These are phyloP conservation scores for Drosophila histrio DNA, from an alignment of 2,888 invertebrate genomes.

Conservation along the genomic window DNA sequence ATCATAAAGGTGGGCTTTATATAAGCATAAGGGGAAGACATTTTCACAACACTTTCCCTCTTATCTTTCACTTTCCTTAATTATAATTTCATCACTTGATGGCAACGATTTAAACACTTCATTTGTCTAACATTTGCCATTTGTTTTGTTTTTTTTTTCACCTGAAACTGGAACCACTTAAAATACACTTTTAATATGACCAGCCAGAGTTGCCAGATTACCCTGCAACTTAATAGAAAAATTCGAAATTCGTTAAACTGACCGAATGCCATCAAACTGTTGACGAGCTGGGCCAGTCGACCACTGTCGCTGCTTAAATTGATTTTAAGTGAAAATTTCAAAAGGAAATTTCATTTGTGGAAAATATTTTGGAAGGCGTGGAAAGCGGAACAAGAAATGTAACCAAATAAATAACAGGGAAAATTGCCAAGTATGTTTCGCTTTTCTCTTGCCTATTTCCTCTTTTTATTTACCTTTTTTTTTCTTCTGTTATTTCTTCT, in stretches of 20 bases:
- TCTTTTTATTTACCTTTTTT: not conserved
- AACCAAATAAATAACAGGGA: not conserved
- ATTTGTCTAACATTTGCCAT: conserved; percentile 25
- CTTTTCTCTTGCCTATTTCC: not conserved
- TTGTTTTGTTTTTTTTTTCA: conserved; percentile 13
- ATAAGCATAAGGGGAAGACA: conserved; percentile 58
- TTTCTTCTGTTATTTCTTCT: not conserved
- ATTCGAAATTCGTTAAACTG: not conserved
- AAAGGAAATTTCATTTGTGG: conserved; percentile 55
- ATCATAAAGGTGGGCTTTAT: conserved; percentile 66
- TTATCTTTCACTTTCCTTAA: not conserved
- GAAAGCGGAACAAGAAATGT: conserved; percentile 54
- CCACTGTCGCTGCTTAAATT: conserved; percentile 38
- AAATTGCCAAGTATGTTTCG: conserved; percentile 28
- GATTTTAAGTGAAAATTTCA: conserved; percentile 49
- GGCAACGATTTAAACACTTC: not conserved
- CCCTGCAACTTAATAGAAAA: conserved; percentile 30
- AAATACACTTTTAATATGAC: not conserved
- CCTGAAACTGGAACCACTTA: not conserved
- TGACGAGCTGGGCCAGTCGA: conserved; percentile 25
- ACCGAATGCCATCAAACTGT: conserved; percentile 32
- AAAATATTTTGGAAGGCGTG: conserved; percentile 46
- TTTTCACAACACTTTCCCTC: conserved; percentile 25
- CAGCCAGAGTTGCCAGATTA: not conserved
- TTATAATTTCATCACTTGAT: not conserved